Evolutionary conservation across 2,888 invertebrate species (phyloP).

Genomic region (Gasteruption jaculator): DNA sequence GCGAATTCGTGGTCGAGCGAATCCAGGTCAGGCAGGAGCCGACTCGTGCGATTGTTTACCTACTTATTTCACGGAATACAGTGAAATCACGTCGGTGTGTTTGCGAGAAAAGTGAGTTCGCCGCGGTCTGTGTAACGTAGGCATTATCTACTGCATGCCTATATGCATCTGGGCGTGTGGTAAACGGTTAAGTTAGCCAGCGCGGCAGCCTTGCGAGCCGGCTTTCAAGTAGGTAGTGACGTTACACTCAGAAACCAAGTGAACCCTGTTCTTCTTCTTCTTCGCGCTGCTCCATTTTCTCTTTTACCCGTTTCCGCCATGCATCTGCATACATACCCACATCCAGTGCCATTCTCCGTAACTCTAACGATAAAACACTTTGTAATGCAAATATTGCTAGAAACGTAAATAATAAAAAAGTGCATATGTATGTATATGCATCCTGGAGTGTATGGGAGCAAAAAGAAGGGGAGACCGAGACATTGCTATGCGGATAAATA

Average conservation of each 20-base stretch:
- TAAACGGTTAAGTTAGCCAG: too few relatives aligned
- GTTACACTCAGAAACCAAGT: constrained; percentile 28
- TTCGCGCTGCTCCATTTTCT: constrained; percentile 30
- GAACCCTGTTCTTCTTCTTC: constrained; percentile 28
- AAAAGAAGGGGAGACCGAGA: constrained; percentile 7
- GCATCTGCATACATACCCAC: constrained; percentile 3
- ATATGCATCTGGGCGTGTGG: too few relatives aligned
- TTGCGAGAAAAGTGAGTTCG: too few relatives aligned
- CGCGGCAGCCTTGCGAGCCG: too few relatives aligned
- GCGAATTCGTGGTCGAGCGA: too few relatives aligned
- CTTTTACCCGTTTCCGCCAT: constrained; percentile 5
- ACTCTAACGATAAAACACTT: constrained; percentile 21
- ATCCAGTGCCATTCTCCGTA: constrained; percentile 5
- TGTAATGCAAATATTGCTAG: constrained; percentile 33
- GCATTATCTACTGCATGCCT: too few relatives aligned
- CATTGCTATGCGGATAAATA: too few relatives aligned
- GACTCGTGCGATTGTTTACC: too few relatives aligned
- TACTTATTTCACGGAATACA: too few relatives aligned
- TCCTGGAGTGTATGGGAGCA: constrained; percentile 10
- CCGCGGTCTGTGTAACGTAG: too few relatives aligned
- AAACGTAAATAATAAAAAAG: constrained; percentile 34
- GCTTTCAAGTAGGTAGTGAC: constrained; percentile 27
- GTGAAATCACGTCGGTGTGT: too few relatives aligned
- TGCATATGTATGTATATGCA: constrained; percentile 4
- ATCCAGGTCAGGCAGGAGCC: too few relatives aligned